Evolutionary conservation across 2,888 invertebrate genomes (phyloP).

Genomic region (Mamestra brassicae): DNA sequence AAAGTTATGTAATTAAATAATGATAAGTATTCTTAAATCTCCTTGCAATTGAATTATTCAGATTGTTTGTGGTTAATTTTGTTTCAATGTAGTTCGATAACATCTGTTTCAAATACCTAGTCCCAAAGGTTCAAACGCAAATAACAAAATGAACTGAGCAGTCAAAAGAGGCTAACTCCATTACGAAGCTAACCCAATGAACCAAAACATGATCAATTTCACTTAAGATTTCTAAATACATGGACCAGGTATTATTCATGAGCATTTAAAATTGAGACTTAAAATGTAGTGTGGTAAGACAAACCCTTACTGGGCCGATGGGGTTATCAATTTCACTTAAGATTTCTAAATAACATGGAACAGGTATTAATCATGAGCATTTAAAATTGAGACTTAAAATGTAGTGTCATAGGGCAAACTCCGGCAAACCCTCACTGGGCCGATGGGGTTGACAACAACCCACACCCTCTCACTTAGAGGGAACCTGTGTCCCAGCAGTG

Average conservation of each 20-base stretch:
- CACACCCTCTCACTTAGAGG: not conserved
- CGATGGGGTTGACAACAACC: not conserved
- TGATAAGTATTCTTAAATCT: constrained; percentile 28
- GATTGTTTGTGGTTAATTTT: not conserved
- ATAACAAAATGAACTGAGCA: not conserved
- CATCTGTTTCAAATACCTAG: not conserved
- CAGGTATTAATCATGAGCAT: no score
- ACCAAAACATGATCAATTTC: not conserved
- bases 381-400: no score
- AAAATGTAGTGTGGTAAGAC: no score
- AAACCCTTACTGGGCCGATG: no score
- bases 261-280: no score
- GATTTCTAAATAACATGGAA: no score
- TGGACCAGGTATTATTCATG: no score
- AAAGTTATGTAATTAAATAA: constrained; percentile 36
- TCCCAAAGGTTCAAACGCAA: not conserved
- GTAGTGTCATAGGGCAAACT: no score
- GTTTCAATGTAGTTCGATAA: not conserved
- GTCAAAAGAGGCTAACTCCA: not conserved
- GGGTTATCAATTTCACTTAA: no score
- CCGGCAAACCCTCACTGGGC: not conserved
- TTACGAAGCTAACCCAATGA: not conserved
- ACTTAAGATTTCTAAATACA: not conserved
- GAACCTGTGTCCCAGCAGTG: not conserved
- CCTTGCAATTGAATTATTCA: not conserved